Evolutionary conservation across 2,797 vertebrate genomes (phyloP).

Genomic region (Poecilia velifera): DNA sequence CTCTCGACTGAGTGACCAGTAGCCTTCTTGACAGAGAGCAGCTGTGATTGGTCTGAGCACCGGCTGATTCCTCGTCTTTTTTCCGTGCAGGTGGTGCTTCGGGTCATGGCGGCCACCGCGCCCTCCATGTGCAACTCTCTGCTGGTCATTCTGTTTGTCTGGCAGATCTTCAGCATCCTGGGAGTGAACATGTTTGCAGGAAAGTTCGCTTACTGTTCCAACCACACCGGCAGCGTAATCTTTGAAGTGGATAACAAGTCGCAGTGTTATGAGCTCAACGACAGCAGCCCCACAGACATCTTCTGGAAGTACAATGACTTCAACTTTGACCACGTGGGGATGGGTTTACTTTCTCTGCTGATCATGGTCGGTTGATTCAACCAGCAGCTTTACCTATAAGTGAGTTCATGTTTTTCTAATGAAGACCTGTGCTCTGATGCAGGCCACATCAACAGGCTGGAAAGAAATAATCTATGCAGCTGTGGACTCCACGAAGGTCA

Average conservation of each 20-base stretch:
- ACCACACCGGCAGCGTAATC: slow-evolving; percentile 79
- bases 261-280: slow-evolving; percentile 75
- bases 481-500: slow-evolving; percentile 77
- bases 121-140: slow-evolving; percentile 95
- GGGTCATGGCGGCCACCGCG: slow-evolving; percentile 85
- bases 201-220: slow-evolving; percentile 90
- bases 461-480: slow-evolving; percentile 82
- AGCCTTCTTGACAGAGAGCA: not conserved
- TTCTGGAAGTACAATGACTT: slow-evolving; percentile 91
- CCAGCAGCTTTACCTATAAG: not conserved
- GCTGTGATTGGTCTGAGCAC: not conserved
- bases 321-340: slow-evolving; percentile 92
- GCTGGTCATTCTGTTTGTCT: slow-evolving; percentile 94
- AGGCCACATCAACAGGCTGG: slow-evolving; percentile 85
- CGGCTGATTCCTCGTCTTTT: not conserved
- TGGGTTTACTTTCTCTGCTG: slow-evolving; percentile 92
- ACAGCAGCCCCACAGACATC: slow-evolving; percentile 50
- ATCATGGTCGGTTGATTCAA: slow-evolving; percentile 87
- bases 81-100: slow-evolving; percentile 72
- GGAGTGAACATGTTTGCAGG: slow-evolving; percentile 95
- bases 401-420: not conserved
- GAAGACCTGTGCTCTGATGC: slow-evolving; percentile 19
- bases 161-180: slow-evolving; percentile 96
- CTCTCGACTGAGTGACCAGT: not conserved
- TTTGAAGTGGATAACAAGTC: slow-evolving; percentile 86